Percentiles rank a stretch among this genome's conserved stretches.
These are phyloP conservation scores for Sciaenops ocellatus DNA, from an alignment of 2,797 vertebrate genomes.

Conservation along the genomic window DNA sequence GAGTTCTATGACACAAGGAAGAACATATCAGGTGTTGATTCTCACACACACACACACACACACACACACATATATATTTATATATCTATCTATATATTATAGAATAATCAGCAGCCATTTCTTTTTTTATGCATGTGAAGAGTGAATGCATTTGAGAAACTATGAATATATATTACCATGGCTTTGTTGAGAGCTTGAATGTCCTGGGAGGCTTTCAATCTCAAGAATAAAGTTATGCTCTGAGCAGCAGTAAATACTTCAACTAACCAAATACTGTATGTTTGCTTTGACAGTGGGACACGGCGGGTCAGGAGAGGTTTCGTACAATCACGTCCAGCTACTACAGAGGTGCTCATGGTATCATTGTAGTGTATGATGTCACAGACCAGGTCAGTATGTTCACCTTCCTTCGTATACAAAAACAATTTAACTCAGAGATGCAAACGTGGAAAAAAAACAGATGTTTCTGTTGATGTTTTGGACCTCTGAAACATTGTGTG, in stretches of 20 bases:
- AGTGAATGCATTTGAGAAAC: not conserved
- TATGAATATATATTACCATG: not conserved
- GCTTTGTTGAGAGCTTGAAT: not conserved
- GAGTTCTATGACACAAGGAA: no score
- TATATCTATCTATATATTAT: no score
- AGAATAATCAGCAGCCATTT: not conserved
- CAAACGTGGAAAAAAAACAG: not conserved
- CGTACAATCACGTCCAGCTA: constrained; percentile 99
- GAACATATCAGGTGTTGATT: no score
- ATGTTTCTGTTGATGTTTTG: not conserved
- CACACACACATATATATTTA: no score
- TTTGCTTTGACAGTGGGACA: constrained; percentile 91
- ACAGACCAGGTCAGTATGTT: constrained; percentile 93
- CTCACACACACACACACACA: no score
- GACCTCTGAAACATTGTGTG: not conserved
- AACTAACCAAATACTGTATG: not conserved
- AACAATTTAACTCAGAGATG: not conserved
- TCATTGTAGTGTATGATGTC: constrained; percentile 99
- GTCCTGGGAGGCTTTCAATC: not conserved
- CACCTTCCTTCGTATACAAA: not conserved
- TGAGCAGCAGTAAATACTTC: not conserved
- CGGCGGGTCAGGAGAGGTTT: constrained; percentile 97
- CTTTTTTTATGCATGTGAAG: not conserved
- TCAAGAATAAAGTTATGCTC: not conserved
- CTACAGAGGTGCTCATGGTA: constrained; percentile 98